Percentiles rank a stretch among this genome's conserved stretches.
Conservation (phyloP, 2,888 invertebrate species). For the Lasioglossum lativentre region DNA sequence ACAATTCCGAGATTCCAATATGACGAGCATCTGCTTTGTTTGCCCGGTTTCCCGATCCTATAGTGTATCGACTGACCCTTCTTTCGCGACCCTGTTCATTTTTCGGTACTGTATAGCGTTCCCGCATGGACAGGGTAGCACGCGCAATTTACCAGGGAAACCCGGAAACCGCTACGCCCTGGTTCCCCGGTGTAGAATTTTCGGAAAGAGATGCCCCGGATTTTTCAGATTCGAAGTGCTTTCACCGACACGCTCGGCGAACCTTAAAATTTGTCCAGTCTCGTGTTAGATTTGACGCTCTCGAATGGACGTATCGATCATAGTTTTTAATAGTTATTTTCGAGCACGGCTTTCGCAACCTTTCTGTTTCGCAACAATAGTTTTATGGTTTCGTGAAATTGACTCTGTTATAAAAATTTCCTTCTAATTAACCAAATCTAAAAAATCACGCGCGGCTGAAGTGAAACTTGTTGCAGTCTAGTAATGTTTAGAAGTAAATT, state of each 20-base stretch:
- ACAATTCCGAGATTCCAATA: slow-evolving; percentile 64
- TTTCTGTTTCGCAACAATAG: background rate
- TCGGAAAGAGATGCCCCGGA: background rate
- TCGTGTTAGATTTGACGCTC: background rate
- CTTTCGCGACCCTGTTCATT: background rate
- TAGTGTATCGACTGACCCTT: slow-evolving; percentile 24
- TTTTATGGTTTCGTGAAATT: no score
- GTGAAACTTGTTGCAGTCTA: no score
- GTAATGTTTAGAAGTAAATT: no score
- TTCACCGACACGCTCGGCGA: background rate
- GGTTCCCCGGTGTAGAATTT: background rate
- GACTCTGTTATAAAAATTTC: no score
- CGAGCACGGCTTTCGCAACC: background rate
- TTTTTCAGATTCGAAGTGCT: background rate
- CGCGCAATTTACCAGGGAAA: background rate
- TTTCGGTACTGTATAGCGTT: background rate
- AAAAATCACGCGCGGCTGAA: no score
- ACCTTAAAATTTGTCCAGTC: background rate
- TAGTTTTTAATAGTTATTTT: background rate
- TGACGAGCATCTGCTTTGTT: slow-evolving; percentile 58
- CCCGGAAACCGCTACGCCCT: background rate
- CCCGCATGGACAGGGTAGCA: background rate
- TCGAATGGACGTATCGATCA: background rate
- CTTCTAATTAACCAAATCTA: no score
- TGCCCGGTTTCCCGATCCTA: background rate